Evolutionary conservation across 2,888 invertebrate species (phyloP).

Genomic region (Malthinus flaveolus): DNA sequence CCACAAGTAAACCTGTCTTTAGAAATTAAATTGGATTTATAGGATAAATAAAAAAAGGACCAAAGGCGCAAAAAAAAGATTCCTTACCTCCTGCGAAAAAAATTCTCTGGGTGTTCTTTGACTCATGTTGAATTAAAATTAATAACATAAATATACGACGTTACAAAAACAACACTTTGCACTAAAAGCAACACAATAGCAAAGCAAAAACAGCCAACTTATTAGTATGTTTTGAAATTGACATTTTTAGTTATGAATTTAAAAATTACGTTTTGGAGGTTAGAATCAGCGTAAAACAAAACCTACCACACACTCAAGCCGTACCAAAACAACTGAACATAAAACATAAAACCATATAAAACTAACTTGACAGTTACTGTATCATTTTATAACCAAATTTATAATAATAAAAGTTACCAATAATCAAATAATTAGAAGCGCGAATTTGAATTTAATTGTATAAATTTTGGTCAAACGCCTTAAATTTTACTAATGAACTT

Average conservation of each 20-base stretch:
- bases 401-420: slow-evolving; percentile 6
- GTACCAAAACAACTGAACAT: slow-evolving; percentile 42
- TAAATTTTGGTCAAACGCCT: not conserved
- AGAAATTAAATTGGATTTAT: not conserved
- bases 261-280: slow-evolving; percentile 29
- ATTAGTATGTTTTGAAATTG: slow-evolving; percentile 17
- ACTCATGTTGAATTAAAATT: slow-evolving; percentile 15
- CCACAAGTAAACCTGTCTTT: slow-evolving; percentile 2
- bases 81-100: slow-evolving; percentile 25
- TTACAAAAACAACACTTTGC: slow-evolving; percentile 18
- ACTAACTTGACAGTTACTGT: not conserved
- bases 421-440: not conserved
- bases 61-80: not conserved
- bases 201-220: slow-evolving; percentile 14
- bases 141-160: slow-evolving; percentile 1
- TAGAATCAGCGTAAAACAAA: slow-evolving; percentile 36
- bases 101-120: slow-evolving; percentile 20
- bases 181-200: slow-evolving; percentile 21
- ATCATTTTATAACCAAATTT: slow-evolving; percentile 8
- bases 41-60: not conserved
- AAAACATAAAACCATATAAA: not conserved
- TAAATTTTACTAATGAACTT: not conserved
- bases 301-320: slow-evolving; percentile 47
- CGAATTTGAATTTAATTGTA: too few species aligned
- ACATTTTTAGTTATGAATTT: slow-evolving; percentile 21